These are phyloP conservation scores for Leptopilina boulardi DNA, from an alignment of 1,140 invertebrate species.

Conservation along the genomic window DNA sequence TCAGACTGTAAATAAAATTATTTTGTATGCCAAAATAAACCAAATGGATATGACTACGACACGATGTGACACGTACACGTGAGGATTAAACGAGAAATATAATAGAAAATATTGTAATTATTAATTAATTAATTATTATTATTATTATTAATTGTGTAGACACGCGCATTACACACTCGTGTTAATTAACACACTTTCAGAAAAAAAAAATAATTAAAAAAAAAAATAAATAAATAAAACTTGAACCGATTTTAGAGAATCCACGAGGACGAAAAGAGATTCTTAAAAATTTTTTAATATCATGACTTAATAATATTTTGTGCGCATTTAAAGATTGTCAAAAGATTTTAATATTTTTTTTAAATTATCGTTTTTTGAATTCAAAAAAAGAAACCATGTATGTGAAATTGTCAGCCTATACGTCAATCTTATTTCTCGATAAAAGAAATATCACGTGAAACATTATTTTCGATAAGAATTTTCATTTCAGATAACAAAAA, in stretches of 20 bases:
- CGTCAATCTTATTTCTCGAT: not conserved
- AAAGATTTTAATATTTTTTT: not conserved
- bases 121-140: constrained; percentile 3
- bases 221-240: too few relatives aligned
- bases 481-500: not conserved
- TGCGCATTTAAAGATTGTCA: not conserved
- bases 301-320: not conserved
- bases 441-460: not conserved
- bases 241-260: constrained; percentile 29
- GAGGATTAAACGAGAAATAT: constrained; percentile 31
- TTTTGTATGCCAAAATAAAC: constrained; percentile 75
- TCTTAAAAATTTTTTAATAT: constrained; percentile 1
- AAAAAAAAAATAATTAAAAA: too few relatives aligned
- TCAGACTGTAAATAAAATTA: constrained; percentile 72
- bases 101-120: constrained; percentile 29
- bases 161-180: constrained; percentile 24
- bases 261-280: constrained; percentile 2
- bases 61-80: constrained; percentile 43
- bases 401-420: not conserved
- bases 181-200: not conserved
- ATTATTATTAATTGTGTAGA: constrained; percentile 22
- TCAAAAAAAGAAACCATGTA: not conserved
- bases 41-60: constrained; percentile 65
- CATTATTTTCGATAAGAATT: not conserved
- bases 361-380: not conserved